A percentile compares a stretch with the other conserved stretches of the same genome.
phyloP scores from a whole-genome alignment of 2,797 vertebrate species.

The Pseudochaenichthys georgianus region DNA sequence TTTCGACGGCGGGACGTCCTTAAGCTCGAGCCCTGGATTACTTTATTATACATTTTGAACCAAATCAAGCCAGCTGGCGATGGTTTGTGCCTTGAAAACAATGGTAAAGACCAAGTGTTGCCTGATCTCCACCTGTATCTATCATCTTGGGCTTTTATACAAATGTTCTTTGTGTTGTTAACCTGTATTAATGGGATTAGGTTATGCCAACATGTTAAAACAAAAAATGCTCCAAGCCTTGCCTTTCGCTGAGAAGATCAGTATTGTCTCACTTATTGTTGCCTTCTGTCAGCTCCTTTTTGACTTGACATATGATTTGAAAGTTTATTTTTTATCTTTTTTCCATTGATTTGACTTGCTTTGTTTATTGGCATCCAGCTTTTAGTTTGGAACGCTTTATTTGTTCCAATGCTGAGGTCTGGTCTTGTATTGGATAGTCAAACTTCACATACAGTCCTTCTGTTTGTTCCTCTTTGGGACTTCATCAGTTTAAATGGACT shows the following conservation, averaged over 20 bases:
- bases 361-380: neutral
- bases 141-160: constrained; percentile 37
- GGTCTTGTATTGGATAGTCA: neutral
- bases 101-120: constrained; percentile 45
- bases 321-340: too few relatives aligned
- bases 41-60: constrained; percentile 45
- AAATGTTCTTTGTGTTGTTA: constrained; percentile 32
- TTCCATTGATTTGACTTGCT: constrained; percentile 2
- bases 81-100: constrained; percentile 33
- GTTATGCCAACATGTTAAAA: constrained; percentile 17
- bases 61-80: constrained; percentile 33
- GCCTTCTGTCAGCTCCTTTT: too few relatives aligned
- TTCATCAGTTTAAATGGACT: neutral
- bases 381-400: neutral
- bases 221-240: constrained; percentile 8
- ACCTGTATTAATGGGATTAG: constrained; percentile 18
- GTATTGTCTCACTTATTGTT: too few relatives aligned
- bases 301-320: too few relatives aligned
- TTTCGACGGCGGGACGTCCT: too few relatives aligned
- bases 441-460: neutral
- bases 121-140: constrained; percentile 25
- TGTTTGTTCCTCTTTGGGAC: neutral
- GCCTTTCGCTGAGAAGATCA: neutral
- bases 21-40: too few relatives aligned
- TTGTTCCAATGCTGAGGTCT: neutral